These are phyloP conservation scores for Heloderma charlesbogerti DNA, from an alignment of 2,113 vertebrate species.

Conservation along the genomic window DNA sequence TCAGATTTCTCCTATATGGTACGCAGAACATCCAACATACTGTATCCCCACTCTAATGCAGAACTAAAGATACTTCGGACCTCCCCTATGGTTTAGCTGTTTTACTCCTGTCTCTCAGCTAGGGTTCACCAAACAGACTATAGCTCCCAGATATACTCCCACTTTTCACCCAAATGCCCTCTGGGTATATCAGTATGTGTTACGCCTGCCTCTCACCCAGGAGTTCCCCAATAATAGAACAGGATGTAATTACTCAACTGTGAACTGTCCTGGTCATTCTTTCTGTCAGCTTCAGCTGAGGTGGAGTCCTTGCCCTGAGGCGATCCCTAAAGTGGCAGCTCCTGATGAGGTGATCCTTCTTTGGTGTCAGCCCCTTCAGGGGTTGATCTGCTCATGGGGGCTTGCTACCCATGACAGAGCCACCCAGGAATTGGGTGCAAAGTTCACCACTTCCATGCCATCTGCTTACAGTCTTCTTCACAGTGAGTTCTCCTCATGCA, in stretches of 20 bases:
- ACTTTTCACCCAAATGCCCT: neutral
- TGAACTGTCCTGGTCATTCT: neutral
- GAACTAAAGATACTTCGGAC: neutral
- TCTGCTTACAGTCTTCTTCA: neutral
- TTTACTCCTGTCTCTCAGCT: neutral
- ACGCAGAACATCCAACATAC: neutral
- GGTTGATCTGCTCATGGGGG: neutral
- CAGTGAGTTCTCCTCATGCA: neutral
- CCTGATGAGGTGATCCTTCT: too few species aligned
- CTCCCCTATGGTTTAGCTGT: neutral
- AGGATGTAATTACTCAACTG: neutral
- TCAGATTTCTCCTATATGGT: neutral
- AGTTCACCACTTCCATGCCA: neutral
- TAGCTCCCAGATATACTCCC: neutral
- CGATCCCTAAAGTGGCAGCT: neutral
- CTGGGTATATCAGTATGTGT: neutral
- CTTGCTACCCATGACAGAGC: neutral
- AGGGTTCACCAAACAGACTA: neutral
- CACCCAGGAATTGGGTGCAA: neutral
- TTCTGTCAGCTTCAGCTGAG: neutral
- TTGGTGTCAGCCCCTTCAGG: neutral
- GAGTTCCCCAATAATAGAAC: neutral
- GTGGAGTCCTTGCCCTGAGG: neutral
- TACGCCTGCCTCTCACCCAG: neutral
- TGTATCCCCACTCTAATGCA: neutral